Evolutionary conservation across 2,113 vertebrate genomes (phyloP), one percentile per base, ranked within the genome.

Genomic region (Prochilodus magdalenae): DNA sequence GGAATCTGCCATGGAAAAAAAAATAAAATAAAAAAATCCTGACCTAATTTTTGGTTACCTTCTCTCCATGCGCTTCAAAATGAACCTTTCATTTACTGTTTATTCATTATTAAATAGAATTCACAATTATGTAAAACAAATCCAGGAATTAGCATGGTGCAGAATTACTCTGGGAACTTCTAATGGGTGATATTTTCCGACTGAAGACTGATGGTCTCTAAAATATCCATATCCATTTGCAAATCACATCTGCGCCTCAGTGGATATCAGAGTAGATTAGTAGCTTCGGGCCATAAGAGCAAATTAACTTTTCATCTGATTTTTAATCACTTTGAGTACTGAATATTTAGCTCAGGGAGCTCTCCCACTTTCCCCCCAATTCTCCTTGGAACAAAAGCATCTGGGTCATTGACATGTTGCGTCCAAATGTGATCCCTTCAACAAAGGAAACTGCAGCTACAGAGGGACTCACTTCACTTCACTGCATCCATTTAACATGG

Each of bases 231-330:
- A 77, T 83, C 62, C 78, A 83, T 83, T 83, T 83, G 77, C 49
- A 80, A 73, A 83, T 83, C 77, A 77, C 40, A 77, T 86, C 73
- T 79, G 82, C 20, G 62, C 77, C 85, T 74, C 53, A 4, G 74
- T 84, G 85, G 74, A 78, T 77, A 70, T 74, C 33, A 57, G 66
- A 84, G 77, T 81, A 84, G 83, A 86, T 86, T 86, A 81, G 85
- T 72, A 86, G 82, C 85, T 84, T 81, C 78, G 33, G 85, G 85
- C 78, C 79, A 81, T 44, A 51, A 51, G 70, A 83, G 70, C 67
- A 86, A 86, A 86, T 86, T 86, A 84, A 84, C 85, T 86, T 83
- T 84, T 81, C 62, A 86, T 81, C 78, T 81, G 78, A 74, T 86
- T 86, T 83, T 86, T 84, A 86, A 86, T 83, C 78, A 86, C 85